Base-by-base conservation (phyloP, 1,140 invertebrate genomes). In the Meloidogyne chitwoodi region DNA sequence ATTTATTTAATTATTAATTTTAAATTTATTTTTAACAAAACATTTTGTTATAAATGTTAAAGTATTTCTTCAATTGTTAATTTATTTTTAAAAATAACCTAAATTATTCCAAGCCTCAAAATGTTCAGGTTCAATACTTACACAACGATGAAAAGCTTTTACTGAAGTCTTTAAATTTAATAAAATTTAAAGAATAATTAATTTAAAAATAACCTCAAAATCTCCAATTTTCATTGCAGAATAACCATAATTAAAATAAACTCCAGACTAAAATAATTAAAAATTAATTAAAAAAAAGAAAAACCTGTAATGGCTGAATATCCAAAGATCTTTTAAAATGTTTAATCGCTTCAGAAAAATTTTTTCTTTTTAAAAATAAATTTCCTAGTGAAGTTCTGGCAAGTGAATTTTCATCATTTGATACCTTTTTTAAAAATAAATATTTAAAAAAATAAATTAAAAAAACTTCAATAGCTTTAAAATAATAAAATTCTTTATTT, bases 71-170 rank as follows among this genome's bases (percentile, higher is more conserved):
- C 2, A 38, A 38, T n/a, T n/a, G n/a, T n/a, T 4, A 38, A 10
- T 41, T 48, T 19, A 19, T 19, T 48, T 48, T 19, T 19, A 48
- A 48, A 48, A 16, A n/a, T n/a, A n/a, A 56, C 48, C 48, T n/a
- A 79, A 67, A 64, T 79, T 79, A 67, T 79, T 79, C 78, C 79
- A 79, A 41, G 78, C 78, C 26, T 79, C 78, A 34, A 80, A 79
- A 68, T 79, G 79, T 29, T 78, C 79, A 27, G 78, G 78, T 31
- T 79, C 78, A 48, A 80, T 66, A 62, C 31, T 27, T n/a, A 79
- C 78, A 65, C 78, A 79, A 63, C 78, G 78, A 56, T 79, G 78
- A 10, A 66, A 79, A 27, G 78, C 78, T 11, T 38, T 34, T 11
- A 63, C 38, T 19, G 78, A 80, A 29, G 56, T 73, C 71, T 73